phyloP scores from a whole-genome alignment of 2,113 vertebrate genomes.

The Ardeotis arabs region DNA sequence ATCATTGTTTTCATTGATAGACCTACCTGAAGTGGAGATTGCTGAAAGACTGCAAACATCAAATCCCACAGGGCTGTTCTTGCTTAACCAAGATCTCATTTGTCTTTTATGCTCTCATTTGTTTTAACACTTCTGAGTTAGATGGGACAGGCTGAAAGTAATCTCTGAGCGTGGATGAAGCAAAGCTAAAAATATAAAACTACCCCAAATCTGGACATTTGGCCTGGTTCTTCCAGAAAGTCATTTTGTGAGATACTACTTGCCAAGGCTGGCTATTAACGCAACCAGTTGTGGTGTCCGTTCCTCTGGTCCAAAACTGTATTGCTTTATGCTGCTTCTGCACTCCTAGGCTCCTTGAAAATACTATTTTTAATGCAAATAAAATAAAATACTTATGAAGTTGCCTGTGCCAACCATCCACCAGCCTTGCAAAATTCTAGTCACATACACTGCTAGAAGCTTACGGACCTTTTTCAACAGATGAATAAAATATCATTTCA shows the following conservation, averaged over 20 bases:
- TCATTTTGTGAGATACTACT: neutral
- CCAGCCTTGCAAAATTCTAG: neutral
- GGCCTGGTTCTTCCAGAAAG: neutral
- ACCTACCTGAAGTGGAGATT: neutral
- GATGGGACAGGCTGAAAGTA: neutral
- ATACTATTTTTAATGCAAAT: neutral
- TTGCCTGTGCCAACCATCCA: neutral
- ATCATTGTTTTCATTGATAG: neutral
- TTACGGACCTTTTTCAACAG: neutral
- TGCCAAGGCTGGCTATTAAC: neutral
- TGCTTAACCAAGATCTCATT: neutral
- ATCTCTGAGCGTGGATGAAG: neutral
- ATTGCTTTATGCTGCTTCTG: neutral
- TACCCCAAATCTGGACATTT: neutral
- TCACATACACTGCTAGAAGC: neutral
- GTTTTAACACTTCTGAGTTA: neutral
- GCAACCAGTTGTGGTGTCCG: neutral
- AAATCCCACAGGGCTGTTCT: accelerated
- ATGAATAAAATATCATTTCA: neutral
- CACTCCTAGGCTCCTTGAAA: neutral
- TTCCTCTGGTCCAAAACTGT: neutral
- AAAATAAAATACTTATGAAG: neutral
- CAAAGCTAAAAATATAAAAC: neutral
- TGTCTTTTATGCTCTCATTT: neutral
- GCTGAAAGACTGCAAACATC: accelerated